Base-by-base conservation (phyloP, 2,797 vertebrate species). In the Brachymystax lenok region DNA sequence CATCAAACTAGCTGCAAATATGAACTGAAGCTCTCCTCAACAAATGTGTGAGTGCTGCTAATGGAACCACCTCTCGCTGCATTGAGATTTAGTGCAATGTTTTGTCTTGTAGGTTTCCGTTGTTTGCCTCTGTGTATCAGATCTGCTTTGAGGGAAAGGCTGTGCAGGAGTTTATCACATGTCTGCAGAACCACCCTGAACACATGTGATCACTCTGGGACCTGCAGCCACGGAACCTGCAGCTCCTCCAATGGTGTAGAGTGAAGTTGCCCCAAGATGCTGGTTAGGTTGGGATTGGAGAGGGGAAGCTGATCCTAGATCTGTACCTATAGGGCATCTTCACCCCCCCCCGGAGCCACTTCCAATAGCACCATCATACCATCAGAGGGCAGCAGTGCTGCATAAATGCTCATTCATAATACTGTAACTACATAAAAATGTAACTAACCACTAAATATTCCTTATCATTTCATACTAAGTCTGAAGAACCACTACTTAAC, bases 151-250 rank as follows among this genome's bases (percentile, higher is more conserved):
- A 97, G 88, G 95, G 94, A 5, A 93, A 81, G 30, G 84, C 90
- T 0, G 87, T 96, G 83, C 90, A 93, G 50, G 94, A 96, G 46
- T 96, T 97, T 87, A 93, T 97, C 89, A 69, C 28, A 64, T 97
- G 96, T 76, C 94, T 97, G 85, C 95, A 96, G 90, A 95, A 93
- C 79, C 96, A 97, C 74, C 96, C 96, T 0, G 86, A 96, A 73
- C 96, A 96, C 86, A 84, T 94, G 79, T 94, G 81, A 93, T 54
- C n/a, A 61, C 19, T 3, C 0, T 14, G 46, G 28, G 16, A 21
- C 21, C 24, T 10, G 17, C 40, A 61, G 35, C 78, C 73, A 28
- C 40, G 8, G 51, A 50, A 10, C 6, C 52, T 16, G 30, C 54
- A 17, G 54, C 19, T 21, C 40, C 40, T 40, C 40, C 40, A 40